Evolutionary conservation across 2,888 invertebrate species (phyloP), one percentile per base, ranked within the genome.

Genomic region (Phoenoteleia sp.): DNA sequence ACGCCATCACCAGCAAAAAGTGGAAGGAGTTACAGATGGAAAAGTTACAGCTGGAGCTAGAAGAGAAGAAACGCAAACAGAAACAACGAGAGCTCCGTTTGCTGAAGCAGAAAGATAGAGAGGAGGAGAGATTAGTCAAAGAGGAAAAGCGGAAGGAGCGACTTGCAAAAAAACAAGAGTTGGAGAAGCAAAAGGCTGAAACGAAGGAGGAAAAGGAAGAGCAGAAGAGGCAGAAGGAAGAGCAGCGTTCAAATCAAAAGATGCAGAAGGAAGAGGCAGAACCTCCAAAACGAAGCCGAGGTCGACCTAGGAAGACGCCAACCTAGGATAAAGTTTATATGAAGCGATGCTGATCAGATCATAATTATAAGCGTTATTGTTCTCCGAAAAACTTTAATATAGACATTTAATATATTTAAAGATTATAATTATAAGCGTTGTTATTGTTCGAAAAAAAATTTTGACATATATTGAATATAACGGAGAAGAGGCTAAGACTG

Each of bases 1-100:
- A 62, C 9, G 45, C 62, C 27, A 62, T 62, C 7, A 62, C 62
- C 9, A 62, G 62, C 25, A 45, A 62, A 62, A 62, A 62, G 23
- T 62, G 62, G 62, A 62, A 45, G 45, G 15, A 62, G 21, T 45
- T 62, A n/a, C 45, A 62, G 15, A 0, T 62, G 1, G 62, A 62
- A 21, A 62, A 62, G 42, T 45, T 62, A 36, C 62, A 62, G 17
- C 21, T 62, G 7, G 62, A 62, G 45, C 1, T 62, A 62, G 62
- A 62, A 62, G 45, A 62, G 0, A 45, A 62, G 42, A 62, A 62
- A 42, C 62, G 62, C 15, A 62, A 62, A 45, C 45, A 62, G 23
- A 62, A 42, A 62, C 62, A 45, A 62, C 62, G 45, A 62, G 62
- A 62, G 25, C 23, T 45, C 3, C 62, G 45, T 13, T 11, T 45